Percentiles rank a stretch among this genome's conserved stretches.
These are phyloP conservation scores for Channa striata DNA, from an alignment of 2,797 vertebrate genomes.

Conservation along the genomic window DNA sequence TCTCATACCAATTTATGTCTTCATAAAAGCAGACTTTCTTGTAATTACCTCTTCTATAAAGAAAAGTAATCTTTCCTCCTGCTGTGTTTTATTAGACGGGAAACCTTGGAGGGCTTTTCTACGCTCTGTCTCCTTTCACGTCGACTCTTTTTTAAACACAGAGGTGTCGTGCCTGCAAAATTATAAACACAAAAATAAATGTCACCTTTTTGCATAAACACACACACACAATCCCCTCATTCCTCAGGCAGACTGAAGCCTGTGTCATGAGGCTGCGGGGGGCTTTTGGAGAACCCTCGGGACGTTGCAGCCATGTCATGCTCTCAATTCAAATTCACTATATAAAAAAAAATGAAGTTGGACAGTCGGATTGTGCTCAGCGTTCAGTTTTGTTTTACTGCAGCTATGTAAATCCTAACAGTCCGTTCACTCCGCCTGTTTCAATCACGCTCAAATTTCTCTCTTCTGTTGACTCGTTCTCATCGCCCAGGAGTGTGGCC, in stretches of 20 bases:
- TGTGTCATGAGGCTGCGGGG: neutral
- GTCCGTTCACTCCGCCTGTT: conserved; percentile 7
- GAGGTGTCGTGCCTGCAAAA: conserved; percentile 10
- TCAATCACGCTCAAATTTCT: conserved; percentile 28
- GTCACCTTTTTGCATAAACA: conserved; percentile 12
- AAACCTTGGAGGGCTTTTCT: conserved; percentile 49
- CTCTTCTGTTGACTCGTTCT: conserved; percentile 36
- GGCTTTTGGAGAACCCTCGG: conserved; percentile 1
- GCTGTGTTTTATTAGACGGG: conserved; percentile 63
- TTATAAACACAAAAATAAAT: conserved; percentile 15
- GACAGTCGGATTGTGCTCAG: neutral
- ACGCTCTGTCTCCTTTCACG: neutral
- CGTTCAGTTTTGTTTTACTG: conserved; percentile 27
- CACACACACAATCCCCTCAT: neutral
- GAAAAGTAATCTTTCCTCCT: conserved; percentile 55
- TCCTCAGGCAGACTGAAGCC: conserved; percentile 2
- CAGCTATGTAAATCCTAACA: conserved; percentile 18
- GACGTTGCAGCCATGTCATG: conserved; percentile 4
- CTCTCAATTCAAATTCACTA: conserved; percentile 37
- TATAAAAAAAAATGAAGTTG: conserved; percentile 7
- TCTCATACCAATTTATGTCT: conserved; percentile 49
- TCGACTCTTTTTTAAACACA: conserved; percentile 28
- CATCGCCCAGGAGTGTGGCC: conserved; percentile 32
- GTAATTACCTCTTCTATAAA: conserved; percentile 66
- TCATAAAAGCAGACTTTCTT: conserved; percentile 63